Percentiles rank a stretch among this genome's conserved stretches.
Evolutionary conservation across 2,113 vertebrate genomes (phyloP).

Genomic region (Chamaea fasciata): DNA sequence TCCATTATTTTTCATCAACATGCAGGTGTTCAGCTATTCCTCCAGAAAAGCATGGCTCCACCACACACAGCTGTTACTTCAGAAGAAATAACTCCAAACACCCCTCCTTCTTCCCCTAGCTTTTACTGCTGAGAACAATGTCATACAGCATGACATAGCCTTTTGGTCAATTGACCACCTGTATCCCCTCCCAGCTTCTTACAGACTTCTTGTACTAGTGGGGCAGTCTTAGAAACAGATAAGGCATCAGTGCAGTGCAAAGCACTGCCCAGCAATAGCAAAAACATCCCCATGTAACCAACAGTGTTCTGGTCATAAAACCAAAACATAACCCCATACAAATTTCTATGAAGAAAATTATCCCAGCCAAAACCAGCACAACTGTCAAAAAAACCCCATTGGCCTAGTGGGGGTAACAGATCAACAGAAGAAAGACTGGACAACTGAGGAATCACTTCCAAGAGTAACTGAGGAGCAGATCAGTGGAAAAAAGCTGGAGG

Average conservation of each 20-base stretch:
- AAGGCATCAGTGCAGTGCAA: background rate
- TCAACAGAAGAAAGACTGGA: background rate
- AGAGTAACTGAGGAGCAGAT: background rate
- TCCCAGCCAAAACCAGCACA: background rate
- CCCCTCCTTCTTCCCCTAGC: background rate
- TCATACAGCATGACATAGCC: background rate
- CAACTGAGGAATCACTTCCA: background rate
- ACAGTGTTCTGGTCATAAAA: background rate
- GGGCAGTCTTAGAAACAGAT: background rate
- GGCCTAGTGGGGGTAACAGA: background rate
- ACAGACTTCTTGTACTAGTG: background rate
- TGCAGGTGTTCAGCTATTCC: background rate
- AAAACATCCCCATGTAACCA: background rate
- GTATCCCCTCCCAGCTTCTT: background rate
- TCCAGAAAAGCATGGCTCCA: background rate
- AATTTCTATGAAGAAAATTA: background rate
- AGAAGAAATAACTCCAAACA: background rate
- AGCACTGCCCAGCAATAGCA: background rate
- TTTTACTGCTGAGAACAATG: background rate
- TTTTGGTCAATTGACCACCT: background rate
- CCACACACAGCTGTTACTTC: background rate
- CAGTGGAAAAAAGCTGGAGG: background rate
- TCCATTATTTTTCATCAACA: background rate
- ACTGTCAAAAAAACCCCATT: accelerated
- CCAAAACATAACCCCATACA: background rate